phyloP scores from a whole-genome alignment of 2,888 invertebrate genomes.

The Byasa hedistus region DNA sequence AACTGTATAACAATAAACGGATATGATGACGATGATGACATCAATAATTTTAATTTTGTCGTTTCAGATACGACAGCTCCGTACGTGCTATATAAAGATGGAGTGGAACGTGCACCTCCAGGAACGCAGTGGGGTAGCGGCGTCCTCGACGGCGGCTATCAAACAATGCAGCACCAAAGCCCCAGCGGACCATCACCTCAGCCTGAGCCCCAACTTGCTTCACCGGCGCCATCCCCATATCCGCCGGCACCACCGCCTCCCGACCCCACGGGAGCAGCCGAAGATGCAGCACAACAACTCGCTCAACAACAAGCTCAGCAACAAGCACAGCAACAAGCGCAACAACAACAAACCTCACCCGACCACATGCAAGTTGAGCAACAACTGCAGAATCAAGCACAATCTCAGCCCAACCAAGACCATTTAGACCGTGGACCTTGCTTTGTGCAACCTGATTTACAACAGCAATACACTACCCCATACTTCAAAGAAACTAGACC shows the following conservation, averaged over 20 bases:
- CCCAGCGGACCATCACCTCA: slow-evolving; percentile 79
- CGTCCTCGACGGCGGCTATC: slow-evolving; percentile 81
- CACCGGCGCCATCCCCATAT: slow-evolving; percentile 85
- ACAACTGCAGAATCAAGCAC: slow-evolving; percentile 78
- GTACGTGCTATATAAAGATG: slow-evolving; percentile 94
- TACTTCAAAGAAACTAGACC: slow-evolving; percentile 82
- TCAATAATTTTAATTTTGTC: slow-evolving; percentile 30
- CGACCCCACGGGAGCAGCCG: slow-evolving; percentile 71
- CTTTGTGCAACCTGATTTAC: slow-evolving; percentile 79
- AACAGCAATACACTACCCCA: slow-evolving; percentile 78
- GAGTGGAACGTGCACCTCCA: slow-evolving; percentile 87
- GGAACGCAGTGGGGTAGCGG: slow-evolving; percentile 85
- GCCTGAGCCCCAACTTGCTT: slow-evolving; percentile 81
- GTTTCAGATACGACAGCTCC: slow-evolving; percentile 92
- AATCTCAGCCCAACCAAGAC: slow-evolving; percentile 73
- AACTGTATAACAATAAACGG: no score
- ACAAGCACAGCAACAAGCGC: slow-evolving; percentile 74
- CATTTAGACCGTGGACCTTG: slow-evolving; percentile 79
- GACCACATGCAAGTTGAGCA: slow-evolving; percentile 79
- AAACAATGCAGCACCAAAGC: slow-evolving; percentile 76
- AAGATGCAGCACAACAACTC: slow-evolving; percentile 72
- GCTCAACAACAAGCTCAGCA: slow-evolving; percentile 74
- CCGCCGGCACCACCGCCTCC: slow-evolving; percentile 84
- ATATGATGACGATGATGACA: no score
- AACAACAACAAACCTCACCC: slow-evolving; percentile 71